A percentile compares a stretch with the other conserved stretches of the same genome.
Conservation (phyloP, 37 sponge, comb jelly and placozoan genomes). For the Lycopodina hypogea region DNA sequence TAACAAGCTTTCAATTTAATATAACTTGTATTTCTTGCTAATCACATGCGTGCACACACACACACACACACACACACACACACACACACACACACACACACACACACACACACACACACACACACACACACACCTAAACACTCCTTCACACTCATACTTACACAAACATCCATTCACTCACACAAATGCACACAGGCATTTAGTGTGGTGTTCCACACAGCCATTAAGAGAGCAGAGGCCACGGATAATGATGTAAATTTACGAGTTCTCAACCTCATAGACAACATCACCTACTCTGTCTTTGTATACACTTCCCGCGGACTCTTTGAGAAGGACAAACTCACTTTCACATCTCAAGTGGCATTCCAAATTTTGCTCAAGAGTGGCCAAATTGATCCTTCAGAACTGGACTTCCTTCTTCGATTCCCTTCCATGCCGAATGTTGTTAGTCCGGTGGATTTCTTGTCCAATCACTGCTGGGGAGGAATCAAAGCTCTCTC, state of each 20-base stretch:
- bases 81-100: too few species aligned
- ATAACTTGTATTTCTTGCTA: background rate
- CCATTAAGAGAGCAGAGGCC: slow-evolving; percentile 86
- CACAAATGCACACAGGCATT: slow-evolving; percentile 64
- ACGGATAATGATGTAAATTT: slow-evolving; percentile 83
- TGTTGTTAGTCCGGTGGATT: slow-evolving; percentile 95
- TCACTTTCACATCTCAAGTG: slow-evolving; percentile 94
- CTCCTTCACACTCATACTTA: too few species aligned
- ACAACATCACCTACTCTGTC: slow-evolving; percentile 94
- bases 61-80: too few species aligned
- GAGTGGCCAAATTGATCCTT: slow-evolving; percentile 86
- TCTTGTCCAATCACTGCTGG: slow-evolving; percentile 89
- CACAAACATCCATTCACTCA: background rate
- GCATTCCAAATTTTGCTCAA: slow-evolving; percentile 91
- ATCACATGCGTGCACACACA: too few species aligned
- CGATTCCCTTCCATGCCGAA: slow-evolving; percentile 89
- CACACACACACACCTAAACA: background rate
- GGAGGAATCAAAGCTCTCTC: slow-evolving; percentile 97
- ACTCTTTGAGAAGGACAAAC: slow-evolving; percentile 94
- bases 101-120: too few species aligned
- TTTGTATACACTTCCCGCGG: slow-evolving; percentile 96
- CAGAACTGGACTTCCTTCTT: slow-evolving; percentile 94
- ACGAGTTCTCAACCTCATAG: slow-evolving; percentile 89
- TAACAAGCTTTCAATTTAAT: background rate
- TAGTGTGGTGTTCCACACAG: slow-evolving; percentile 97